Evolutionary conservation across 2,797 vertebrate genomes (phyloP).

Genomic region (Enteromius afrohamiltoni): DNA sequence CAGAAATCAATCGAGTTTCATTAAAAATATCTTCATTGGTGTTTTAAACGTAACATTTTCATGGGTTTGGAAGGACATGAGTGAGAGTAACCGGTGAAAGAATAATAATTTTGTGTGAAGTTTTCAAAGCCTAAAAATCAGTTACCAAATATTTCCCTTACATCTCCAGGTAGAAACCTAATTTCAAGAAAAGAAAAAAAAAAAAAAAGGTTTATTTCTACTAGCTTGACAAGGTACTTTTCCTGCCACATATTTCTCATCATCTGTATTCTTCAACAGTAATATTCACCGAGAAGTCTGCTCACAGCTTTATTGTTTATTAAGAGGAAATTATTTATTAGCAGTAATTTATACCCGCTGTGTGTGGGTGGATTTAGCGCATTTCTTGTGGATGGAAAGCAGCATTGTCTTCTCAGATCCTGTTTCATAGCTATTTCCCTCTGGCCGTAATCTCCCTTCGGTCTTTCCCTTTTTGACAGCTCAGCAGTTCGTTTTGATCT

Average conservation of each 20-base stretch:
- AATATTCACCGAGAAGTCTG: not conserved
- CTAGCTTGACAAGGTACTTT: not conserved
- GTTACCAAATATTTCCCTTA: not conserved
- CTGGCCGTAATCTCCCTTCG: constrained; percentile 16
- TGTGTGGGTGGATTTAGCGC: not conserved
- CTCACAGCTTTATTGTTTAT: not conserved
- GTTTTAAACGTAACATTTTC: not conserved
- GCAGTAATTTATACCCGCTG: not conserved
- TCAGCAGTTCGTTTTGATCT: not conserved
- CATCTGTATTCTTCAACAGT: not conserved
- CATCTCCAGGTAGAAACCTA: not conserved
- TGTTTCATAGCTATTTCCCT: constrained; percentile 34
- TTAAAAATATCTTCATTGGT: not conserved
- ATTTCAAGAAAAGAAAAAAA: no score
- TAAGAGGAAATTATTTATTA: not conserved
- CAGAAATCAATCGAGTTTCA: not conserved
- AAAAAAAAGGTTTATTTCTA: not conserved
- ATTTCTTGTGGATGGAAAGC: constrained; percentile 23
- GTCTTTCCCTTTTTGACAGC: constrained; percentile 43
- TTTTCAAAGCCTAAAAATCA: not conserved
- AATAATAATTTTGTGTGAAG: not conserved
- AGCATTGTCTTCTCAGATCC: constrained; percentile 35
- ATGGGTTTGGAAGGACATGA: not conserved
- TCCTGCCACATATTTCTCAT: not conserved
- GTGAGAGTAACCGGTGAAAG: not conserved